Evolutionary conservation across 92 coral and sea anemone genomes (phyloP).

Genomic region (Muricea muricata): DNA sequence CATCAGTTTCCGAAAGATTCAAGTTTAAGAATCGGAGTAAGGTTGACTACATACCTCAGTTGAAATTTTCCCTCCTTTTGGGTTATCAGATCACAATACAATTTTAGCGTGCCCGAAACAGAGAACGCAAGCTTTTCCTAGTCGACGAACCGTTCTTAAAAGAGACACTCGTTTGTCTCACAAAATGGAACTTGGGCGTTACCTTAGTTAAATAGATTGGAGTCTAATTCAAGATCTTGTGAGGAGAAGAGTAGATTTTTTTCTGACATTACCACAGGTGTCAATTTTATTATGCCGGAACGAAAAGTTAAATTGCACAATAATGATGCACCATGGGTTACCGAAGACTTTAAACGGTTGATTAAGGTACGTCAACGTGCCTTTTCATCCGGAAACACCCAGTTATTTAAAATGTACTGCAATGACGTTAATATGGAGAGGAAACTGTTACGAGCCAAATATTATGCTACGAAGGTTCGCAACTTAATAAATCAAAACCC

Average conservation of each 20-base stretch:
- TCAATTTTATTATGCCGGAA: slow-evolving; percentile 12
- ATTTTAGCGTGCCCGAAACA: slow-evolving; percentile 1
- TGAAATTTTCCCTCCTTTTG: slow-evolving; percentile 21
- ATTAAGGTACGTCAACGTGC: slow-evolving; percentile 38
- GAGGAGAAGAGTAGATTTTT: background rate
- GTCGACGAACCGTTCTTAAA: slow-evolving; percentile 10
- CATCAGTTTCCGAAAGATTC: background rate
- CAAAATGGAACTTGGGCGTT: slow-evolving; percentile 40
- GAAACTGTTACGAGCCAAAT: slow-evolving; percentile 44
- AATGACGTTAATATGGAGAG: slow-evolving; percentile 44
- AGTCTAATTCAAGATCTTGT: background rate
- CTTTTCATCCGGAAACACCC: background rate
- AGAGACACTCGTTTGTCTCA: slow-evolving; percentile 46
- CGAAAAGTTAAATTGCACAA: background rate
- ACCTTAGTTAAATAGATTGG: slow-evolving; percentile 13
- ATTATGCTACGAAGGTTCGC: slow-evolving; percentile 40
- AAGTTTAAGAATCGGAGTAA: background rate
- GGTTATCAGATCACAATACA: slow-evolving; percentile 18
- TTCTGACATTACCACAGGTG: background rate
- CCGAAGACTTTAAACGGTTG: slow-evolving; percentile 39
- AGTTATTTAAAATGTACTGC: slow-evolving; percentile 37
- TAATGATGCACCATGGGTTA: slow-evolving; percentile 52
- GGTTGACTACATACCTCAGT: no score
- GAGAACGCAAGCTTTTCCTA: slow-evolving; percentile 16
- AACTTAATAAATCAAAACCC: slow-evolving; percentile 41